Evolutionary conservation across 2,888 invertebrate genomes (phyloP).

Genomic region (Octodonta nipae): DNA sequence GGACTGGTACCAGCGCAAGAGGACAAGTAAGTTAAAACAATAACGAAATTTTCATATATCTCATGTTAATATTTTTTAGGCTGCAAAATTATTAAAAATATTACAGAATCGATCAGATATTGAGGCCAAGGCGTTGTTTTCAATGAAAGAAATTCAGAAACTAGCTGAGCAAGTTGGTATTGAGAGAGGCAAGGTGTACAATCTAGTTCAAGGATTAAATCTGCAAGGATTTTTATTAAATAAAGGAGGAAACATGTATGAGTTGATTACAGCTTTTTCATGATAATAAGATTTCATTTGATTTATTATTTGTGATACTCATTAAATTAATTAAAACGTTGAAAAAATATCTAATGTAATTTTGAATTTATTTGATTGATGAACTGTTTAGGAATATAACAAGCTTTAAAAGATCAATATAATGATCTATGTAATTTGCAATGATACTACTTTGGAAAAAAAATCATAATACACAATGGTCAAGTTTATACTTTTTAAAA

Average conservation of each 20-base stretch:
- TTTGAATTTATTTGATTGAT: too few species aligned
- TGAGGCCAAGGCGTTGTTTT: conserved; percentile 57
- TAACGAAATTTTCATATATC: too few species aligned
- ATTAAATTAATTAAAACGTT: too few species aligned
- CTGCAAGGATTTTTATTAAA: conserved; percentile 74
- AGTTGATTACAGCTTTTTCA: conserved; percentile 22
- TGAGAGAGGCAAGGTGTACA: conserved; percentile 47
- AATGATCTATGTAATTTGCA: too few species aligned
- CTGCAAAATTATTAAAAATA: conserved; percentile 57
- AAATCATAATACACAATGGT: too few species aligned
- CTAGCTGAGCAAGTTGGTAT: conserved; percentile 55
- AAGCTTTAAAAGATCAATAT: too few species aligned
- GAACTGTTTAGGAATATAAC: too few species aligned
- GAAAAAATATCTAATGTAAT: too few species aligned
- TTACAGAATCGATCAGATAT: conserved; percentile 53
- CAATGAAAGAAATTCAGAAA: conserved; percentile 61
- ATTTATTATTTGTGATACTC: too few species aligned
- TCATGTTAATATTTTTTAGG: conserved; percentile 37
- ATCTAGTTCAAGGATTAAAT: conserved; percentile 66
- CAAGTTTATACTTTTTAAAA: too few species aligned
- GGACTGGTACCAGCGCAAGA: conserved; percentile 58
- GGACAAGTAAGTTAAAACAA: conserved; percentile 41
- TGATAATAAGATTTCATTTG: too few species aligned
- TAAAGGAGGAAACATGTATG: conserved; percentile 43
- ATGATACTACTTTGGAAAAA: too few species aligned